phyloP scores from a whole-genome alignment of 2,888 invertebrate species.

The Stenotaenia linearis region DNA sequence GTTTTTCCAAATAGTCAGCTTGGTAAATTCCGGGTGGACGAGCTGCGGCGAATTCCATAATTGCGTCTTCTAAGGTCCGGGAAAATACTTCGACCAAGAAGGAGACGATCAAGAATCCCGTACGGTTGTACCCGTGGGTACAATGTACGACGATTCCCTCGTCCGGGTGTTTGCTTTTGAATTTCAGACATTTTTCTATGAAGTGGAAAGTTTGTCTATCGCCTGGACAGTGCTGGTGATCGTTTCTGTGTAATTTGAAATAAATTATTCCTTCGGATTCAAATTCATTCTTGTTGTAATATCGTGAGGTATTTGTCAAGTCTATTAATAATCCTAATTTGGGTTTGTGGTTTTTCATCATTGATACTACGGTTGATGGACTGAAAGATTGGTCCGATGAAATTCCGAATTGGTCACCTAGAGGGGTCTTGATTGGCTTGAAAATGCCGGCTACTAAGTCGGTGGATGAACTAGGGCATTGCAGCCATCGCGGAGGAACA shows the following conservation, averaged over 20 bases:
- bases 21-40: constrained; percentile 97
- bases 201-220: constrained; percentile 77
- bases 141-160: constrained; percentile 75
- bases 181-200: constrained; percentile 69
- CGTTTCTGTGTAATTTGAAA: background rate
- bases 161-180: constrained; percentile 70
- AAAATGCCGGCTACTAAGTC: background rate
- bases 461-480: background rate
- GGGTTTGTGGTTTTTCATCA: background rate
- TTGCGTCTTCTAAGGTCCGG: constrained; percentile 74
- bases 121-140: constrained; percentile 97
- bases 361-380: background rate
- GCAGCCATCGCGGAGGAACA: background rate
- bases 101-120: constrained; percentile 88
- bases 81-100: constrained; percentile 81
- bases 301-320: background rate
- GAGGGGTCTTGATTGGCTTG: background rate
- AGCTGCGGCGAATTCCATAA: constrained; percentile 66
- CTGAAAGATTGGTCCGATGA: background rate
- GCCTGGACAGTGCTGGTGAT: constrained; percentile 85
- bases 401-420: background rate
- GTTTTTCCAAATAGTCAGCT: constrained; percentile 82
- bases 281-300: background rate
- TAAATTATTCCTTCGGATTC: background rate
- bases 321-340: background rate